Base-by-base conservation (phyloP, 2,888 invertebrate species). In the Oscheius sp. region DNA sequence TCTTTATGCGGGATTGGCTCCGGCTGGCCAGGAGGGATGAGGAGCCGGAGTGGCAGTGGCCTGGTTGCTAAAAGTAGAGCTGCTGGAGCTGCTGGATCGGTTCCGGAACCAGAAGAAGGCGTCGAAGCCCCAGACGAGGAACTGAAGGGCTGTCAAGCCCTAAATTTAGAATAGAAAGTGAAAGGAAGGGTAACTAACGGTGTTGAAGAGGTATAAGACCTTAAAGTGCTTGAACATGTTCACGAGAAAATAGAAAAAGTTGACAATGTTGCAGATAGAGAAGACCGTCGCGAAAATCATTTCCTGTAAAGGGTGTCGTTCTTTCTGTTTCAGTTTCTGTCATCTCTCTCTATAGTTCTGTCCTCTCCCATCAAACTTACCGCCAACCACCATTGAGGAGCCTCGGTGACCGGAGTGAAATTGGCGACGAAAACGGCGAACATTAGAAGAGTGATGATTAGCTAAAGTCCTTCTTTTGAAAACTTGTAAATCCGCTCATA, bases 191-290 rank as follows among this genome's bases (percentile, higher is more conserved):
- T 42, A 42, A 57, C 78, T 55, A 21, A 80, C 81, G 2, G 75
- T 73, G 29, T 74, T 76, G 13, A 78, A 29, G 9, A 81, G 53
- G 70, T 76, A 79, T 35, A 53, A 81, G 57, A 81, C 79, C 57
- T 81, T 78, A 75, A 79, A 81, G n/a, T 66, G 50, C 29, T 76
- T 74, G 75, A 81, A 81, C 35, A 79, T 79, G 65, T 81, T 81
- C 59, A 73, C 70, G 42, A 81, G 72, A 48, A 77, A 81, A 57
- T 81, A 81, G 53, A 81, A 70, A 10, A 79, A 77, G 68, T 77
- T 76, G 62, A 81, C 62, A 37, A 73, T 79, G 73, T 78, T 79
- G 76, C 70, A 78, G 10, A 81, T 76, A 37, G 75, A 72, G 60
- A 81, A 81, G 1, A 73, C 59, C 0, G 71, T 75, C 33, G 76